Evolutionary conservation across 2,113 vertebrate genomes (phyloP), one percentile per base, ranked within the genome.

Genomic region (Brachirus orientalis): DNA sequence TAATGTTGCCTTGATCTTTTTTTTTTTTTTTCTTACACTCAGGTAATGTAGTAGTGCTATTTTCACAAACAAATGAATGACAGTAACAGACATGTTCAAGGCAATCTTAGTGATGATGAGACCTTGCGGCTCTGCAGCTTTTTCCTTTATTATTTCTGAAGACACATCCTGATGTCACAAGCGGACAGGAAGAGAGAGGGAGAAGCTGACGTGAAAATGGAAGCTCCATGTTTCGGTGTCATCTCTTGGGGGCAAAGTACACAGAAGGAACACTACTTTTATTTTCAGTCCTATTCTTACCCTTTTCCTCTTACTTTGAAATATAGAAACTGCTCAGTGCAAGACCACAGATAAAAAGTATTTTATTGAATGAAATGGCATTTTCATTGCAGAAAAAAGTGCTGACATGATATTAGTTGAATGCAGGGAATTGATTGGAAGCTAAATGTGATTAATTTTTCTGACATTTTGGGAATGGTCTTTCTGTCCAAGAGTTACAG

Each of bases 101-200:
- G 48, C 58, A 72, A 63, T n/a, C 57, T 40, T 83, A 40, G 38
- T 40, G 8, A 40, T 12, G 38, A 40, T 8, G 8, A 12, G 40
- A 4, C 40, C 40, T 77, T 78, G 72, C 38, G 67, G 75, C 73
- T 80, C 69, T 38, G 46, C 54, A 59, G 62, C 54, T 10, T 63
- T 82, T 60, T 78, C 78, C 77, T 68, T 82, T 69, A 80, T 77
- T 85, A 76, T 79, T 84, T 84, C 79, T 86, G 67, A 12, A 40
- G 74, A 80, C 82, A 73, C 72, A 63, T 51, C 20, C 19, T 38
- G 37, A 67, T 70, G 86, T 71, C 77, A 74, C 33, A 52, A 51
- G 43, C 58, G 63, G 60, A 76, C 62, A 36, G 57, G 40, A 36
- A 56, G 65, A 66, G 47, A 35, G 50, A 62, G 56, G 76, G 17